Conservation (phyloP, 2,888 invertebrate species). For the Protonemura montana region DNA sequence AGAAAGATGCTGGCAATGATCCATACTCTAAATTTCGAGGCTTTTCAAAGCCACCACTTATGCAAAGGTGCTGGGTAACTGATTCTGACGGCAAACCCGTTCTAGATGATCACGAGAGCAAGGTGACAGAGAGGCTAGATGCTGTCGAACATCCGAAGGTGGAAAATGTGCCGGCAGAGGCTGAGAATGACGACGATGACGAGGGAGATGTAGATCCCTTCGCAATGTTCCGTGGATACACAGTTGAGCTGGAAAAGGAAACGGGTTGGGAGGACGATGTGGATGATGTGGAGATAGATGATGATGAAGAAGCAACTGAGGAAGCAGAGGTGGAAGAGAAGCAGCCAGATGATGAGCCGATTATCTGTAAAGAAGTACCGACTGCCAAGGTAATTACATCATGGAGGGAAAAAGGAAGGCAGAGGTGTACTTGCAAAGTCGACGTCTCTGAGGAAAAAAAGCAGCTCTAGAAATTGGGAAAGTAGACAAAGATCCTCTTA, state of each 20-base stretch:
- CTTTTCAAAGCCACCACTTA: constrained; percentile 17
- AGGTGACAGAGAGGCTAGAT: neutral
- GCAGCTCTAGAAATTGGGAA: neutral
- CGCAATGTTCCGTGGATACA: constrained; percentile 16
- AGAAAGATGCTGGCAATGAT: constrained; percentile 53
- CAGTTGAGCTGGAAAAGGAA: constrained; percentile 40
- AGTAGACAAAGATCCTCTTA: too few species aligned
- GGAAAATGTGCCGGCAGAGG: neutral
- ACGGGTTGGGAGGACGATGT: constrained; percentile 62
- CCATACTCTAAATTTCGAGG: constrained; percentile 15
- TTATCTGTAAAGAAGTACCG: constrained; percentile 51
- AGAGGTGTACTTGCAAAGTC: neutral
- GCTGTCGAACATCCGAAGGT: neutral
- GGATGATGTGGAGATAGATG: constrained; percentile 55
- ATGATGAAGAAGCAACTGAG: constrained; percentile 53
- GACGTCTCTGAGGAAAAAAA: neutral
- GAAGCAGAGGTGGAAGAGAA: constrained; percentile 43
- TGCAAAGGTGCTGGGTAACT: constrained; percentile 28
- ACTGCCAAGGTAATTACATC: constrained; percentile 44
- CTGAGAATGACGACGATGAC: neutral
- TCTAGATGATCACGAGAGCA: neutral
- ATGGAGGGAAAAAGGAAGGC: neutral
- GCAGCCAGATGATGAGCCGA: neutral
- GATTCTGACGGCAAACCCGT: neutral
- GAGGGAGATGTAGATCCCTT: neutral